Conservation (phyloP, 2,888 invertebrate species). For the Liposcelis brunnea region DNA sequence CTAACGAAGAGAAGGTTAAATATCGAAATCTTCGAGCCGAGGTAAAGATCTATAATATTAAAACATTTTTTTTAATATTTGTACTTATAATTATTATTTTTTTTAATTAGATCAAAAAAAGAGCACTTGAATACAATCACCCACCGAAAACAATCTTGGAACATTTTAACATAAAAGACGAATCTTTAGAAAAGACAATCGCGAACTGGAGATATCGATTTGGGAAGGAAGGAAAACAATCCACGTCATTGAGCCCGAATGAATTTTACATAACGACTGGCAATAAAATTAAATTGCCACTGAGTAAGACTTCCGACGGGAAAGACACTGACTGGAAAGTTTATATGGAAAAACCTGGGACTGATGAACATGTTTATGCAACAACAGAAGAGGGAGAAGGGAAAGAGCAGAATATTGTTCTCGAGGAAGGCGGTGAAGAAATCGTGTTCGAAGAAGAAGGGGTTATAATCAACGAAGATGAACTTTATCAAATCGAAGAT, state of each 20-base stretch:
- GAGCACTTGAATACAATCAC: not conserved
- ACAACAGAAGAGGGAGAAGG: too few species aligned
- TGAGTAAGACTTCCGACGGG: not conserved
- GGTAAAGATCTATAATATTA: not conserved
- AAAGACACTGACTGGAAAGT: not conserved
- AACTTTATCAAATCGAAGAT: too few species aligned
- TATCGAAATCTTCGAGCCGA: conserved; percentile 6
- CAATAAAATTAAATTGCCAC: too few species aligned
- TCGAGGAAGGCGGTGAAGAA: not conserved
- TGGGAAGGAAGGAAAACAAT: too few species aligned
- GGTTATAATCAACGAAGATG: not conserved
- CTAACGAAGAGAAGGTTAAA: conserved; percentile 5
- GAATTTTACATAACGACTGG: too few species aligned
- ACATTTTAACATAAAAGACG: not conserved
- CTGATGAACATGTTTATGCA: not conserved
- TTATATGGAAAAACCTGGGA: not conserved
- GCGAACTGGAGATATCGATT: conserved; percentile 4
- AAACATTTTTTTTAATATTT: not conserved
- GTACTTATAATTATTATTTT: not conserved
- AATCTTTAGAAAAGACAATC: conserved; percentile 2
- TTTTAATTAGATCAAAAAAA: conserved; percentile 4
- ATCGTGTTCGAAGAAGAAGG: not conserved
- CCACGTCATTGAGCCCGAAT: too few species aligned
- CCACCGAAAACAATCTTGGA: not conserved
- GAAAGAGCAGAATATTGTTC: too few species aligned